Base-by-base conservation (phyloP, 53 echinoderm and acorn worm genomes). In the Zoroaster sp. region DNA sequence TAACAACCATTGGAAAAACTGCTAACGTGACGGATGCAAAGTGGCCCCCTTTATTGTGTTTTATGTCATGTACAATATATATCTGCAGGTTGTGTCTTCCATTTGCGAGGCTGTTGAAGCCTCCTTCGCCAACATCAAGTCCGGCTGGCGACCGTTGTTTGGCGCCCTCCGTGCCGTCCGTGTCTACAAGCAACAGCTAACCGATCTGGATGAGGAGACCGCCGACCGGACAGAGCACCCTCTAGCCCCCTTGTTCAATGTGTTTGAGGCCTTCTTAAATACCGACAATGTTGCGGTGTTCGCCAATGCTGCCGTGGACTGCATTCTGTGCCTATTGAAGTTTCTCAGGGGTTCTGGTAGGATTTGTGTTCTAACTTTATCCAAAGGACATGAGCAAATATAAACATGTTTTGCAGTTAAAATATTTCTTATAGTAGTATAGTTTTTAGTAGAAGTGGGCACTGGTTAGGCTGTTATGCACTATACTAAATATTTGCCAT, bases 111-210 rank as follows among this genome's bases (percentile, higher is more conserved):
- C 94, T 40, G 96, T 96, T 0, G 99, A 96, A 63, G 99, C 93
- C 35, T 97, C 97, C 63, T 95, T 94, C 34, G 89, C 92, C 40
- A 96, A 99, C 82, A 96, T 96, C 85, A 94, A 96, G 69, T 99
- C 99, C 12, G 99, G 99, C 54, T 99, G 99, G 99, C 95, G 99
- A 46, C 99, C 99, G 83, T 88, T 99, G 14, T 96, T 99, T 91
- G 96, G 99, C n/a, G 93, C 99, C 14, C 90, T 99, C 88, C 91
- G 99, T 11, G 99, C 99, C 7, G 99, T 99, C 13, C 93, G 96
- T 39, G 89, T 89, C 66, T 81, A 85, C 40, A 92, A 86, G 38
- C 92, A 86, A 34, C 89, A 45, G 20, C 51, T 40, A 14, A 73
- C 83, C 34, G 53, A 72, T 4, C 33, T 73, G 59, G 47, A 77